These are phyloP conservation scores for Diorhabda carinulata DNA, from an alignment of 1,140 invertebrate genomes.

Conservation along the genomic window DNA sequence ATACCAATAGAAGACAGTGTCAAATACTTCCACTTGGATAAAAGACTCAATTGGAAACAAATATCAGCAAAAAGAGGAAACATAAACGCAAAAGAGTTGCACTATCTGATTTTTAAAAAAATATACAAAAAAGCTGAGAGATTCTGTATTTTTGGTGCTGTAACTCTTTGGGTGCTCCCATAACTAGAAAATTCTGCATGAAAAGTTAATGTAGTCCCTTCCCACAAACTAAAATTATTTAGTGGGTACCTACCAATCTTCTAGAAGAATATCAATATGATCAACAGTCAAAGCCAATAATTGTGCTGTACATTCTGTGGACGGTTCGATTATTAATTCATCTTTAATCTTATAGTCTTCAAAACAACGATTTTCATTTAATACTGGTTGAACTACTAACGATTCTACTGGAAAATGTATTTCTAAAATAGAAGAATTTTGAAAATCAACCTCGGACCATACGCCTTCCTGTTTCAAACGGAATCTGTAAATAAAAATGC, in stretches of 20 bases:
- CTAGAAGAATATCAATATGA: slow-evolving; percentile 92
- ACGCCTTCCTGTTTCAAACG: slow-evolving; percentile 74
- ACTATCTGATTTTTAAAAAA: too few relatives aligned
- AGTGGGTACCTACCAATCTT: slow-evolving; percentile 75
- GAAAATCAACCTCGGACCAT: slow-evolving; percentile 82
- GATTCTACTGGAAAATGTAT: slow-evolving; percentile 79
- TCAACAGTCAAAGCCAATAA: slow-evolving; percentile 89
- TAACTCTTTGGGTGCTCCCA: too few relatives aligned
- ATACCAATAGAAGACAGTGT: too few relatives aligned
- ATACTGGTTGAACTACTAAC: slow-evolving; percentile 64
- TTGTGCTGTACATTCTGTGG: slow-evolving; percentile 74
- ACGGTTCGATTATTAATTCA: slow-evolving; percentile 42
- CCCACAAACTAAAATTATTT: too few relatives aligned
- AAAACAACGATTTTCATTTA: slow-evolving; percentile 52
- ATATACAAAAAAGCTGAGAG: too few relatives aligned
- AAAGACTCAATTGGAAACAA: too few relatives aligned
- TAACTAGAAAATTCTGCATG: too few relatives aligned
- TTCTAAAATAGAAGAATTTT: slow-evolving; percentile 80
- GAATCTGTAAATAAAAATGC: slow-evolving; percentile 54
- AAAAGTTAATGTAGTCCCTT: too few relatives aligned
- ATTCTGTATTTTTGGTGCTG: too few relatives aligned
- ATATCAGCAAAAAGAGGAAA: too few relatives aligned
- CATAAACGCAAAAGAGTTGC: too few relatives aligned
- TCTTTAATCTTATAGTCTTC: slow-evolving; percentile 60
- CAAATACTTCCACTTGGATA: too few relatives aligned